Conservation (phyloP, 2,113 vertebrate genomes). For the Thinocorus orbignyianus region DNA sequence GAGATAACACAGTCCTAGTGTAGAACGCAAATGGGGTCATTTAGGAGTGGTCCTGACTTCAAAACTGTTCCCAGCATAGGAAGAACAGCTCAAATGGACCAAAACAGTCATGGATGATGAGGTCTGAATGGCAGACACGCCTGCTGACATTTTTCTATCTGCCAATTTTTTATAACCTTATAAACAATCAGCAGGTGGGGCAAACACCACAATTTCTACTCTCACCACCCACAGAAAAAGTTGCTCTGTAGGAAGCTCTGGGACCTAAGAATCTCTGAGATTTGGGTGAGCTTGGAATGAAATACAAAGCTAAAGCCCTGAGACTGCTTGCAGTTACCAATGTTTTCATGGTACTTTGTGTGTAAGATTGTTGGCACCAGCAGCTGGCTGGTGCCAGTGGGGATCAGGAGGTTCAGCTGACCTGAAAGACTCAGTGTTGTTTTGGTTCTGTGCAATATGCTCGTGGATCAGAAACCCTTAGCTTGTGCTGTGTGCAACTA, state of each 20-base stretch:
- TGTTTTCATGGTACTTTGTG: background rate
- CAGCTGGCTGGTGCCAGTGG: background rate
- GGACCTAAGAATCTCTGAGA: background rate
- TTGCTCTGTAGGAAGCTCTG: background rate
- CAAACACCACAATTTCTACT: background rate
- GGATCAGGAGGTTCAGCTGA: background rate
- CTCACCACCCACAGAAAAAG: conserved; percentile 2
- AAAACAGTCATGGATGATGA: background rate
- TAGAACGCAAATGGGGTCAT: background rate
- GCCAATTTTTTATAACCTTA: conserved; percentile 40
- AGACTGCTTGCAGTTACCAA: background rate
- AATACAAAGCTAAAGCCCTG: background rate
- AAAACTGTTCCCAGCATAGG: background rate
- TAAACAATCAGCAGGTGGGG: conserved; percentile 26
- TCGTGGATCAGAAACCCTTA: background rate
- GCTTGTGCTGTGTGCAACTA: background rate
- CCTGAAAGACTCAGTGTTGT: background rate
- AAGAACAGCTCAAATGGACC: background rate
- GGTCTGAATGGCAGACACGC: background rate
- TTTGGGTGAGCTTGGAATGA: background rate
- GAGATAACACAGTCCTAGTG: background rate
- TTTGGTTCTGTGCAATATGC: background rate
- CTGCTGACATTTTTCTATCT: conserved; percentile 41
- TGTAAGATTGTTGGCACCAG: background rate
- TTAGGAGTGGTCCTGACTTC: background rate